Evolutionary conservation across 2,888 invertebrate species (phyloP), one percentile per base, ranked within the genome.

Genomic region (Ectemnius lituratus): DNA sequence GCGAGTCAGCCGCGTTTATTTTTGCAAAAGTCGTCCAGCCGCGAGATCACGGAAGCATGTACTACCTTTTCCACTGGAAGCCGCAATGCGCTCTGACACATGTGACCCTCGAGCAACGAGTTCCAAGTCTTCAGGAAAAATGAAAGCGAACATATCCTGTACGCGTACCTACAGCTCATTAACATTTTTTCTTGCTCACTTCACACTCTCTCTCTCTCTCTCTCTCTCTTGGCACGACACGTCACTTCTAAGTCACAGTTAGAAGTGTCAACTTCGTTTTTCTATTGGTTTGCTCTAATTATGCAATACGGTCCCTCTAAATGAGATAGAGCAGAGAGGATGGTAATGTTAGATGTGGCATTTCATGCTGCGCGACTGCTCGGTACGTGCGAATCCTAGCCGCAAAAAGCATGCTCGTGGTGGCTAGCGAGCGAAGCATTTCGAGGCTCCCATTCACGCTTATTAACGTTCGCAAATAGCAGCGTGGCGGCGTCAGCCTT

Each of bases 391-490:
- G 8, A 37, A 37, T 11, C 37, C 37, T 11, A 1, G 37, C 37
- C 37, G 37, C 37, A 37, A 37, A 37, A 37, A 37, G 37, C 37
- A 6, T 37, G 1, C 37, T 37, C 37, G n/a, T n/a, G 23, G 18
- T 47, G n/a, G 68, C n/a, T 13, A 18, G 45, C 27, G 27, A 57
- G 47, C 20, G 46, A 59, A 57, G n/a, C 60, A 67, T 60, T 63
- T 56, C 66, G 60, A 46, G 20, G 49, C 27, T 4, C 23, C 27
- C 58, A 37, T 63, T 57, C 63, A 70, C 65, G 65, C 65, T 74
- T 78, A 77, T 78, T 71, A 77, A 77, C 71, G 67, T 62, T 64
- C 47, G 78, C 68, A 69, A 78, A 78, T 69, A 78, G 37, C 66
- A 57, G n/a, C 27, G 16, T 47, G 57, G n/a, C 61, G 52, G 45